phyloP scores from a whole-genome alignment of 2,888 invertebrate genomes.

The Pinctada fucata region DNA sequence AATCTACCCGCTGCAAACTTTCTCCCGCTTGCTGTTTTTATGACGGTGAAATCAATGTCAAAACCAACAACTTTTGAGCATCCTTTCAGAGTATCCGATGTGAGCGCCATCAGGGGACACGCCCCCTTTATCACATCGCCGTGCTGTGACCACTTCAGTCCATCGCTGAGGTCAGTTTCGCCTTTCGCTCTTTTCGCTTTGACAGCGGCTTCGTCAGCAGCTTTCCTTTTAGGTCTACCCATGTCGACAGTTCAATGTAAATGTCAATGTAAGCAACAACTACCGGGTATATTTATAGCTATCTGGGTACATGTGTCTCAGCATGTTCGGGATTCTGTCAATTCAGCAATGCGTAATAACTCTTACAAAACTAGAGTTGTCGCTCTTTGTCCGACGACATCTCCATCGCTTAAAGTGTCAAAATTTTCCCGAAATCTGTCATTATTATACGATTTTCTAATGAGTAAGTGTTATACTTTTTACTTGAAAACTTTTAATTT shows the following conservation, averaged over 20 bases:
- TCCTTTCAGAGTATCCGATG: slow-evolving; percentile 62
- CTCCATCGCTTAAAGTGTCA: too few species aligned
- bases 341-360: too few species aligned
- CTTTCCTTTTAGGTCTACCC: slow-evolving; percentile 80
- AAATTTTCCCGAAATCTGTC: too few species aligned
- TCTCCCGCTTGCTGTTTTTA: slow-evolving; percentile 73
- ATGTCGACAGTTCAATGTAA: slow-evolving; percentile 29
- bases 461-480: too few species aligned
- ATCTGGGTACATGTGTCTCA: background rate
- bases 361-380: background rate
- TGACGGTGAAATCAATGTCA: slow-evolving; percentile 76
- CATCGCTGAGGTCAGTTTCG: slow-evolving; percentile 66
- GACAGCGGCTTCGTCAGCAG: slow-evolving; percentile 56
- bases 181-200: slow-evolving; percentile 68
- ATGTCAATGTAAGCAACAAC: background rate
- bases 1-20: slow-evolving; percentile 70
- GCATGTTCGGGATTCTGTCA: slow-evolving; percentile 2
- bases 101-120: slow-evolving; percentile 62
- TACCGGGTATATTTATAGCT: slow-evolving; percentile 1
- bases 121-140: slow-evolving; percentile 61
- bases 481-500: too few species aligned
- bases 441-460: too few species aligned
- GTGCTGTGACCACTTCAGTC: slow-evolving; percentile 63
- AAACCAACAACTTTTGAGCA: slow-evolving; percentile 72
- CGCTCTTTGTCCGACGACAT: background rate